These are phyloP conservation scores for Gnathonemus echidnorhynchus DNA, from an alignment of 2,113 vertebrate species.

Conservation along the genomic window DNA sequence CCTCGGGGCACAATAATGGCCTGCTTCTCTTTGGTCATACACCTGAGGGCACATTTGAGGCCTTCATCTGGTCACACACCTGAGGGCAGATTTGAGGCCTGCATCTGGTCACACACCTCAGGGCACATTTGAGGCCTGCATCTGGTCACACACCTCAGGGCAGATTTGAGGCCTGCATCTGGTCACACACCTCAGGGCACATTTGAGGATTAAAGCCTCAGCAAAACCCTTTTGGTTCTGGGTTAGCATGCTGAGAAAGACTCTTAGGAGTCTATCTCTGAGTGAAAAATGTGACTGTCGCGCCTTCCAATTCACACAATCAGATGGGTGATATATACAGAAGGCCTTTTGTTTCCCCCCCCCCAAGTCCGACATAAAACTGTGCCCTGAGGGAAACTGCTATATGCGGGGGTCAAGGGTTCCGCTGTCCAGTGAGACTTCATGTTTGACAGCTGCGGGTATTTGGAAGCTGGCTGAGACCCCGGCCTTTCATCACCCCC, in stretches of 20 bases:
- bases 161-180: background rate
- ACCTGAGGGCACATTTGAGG: background rate
- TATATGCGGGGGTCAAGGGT: background rate
- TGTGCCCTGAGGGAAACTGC: background rate
- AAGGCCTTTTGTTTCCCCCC: background rate
- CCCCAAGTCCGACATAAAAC: background rate
- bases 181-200: background rate
- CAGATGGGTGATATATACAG: background rate
- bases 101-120: background rate
- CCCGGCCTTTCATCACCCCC: background rate
- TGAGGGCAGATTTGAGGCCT: background rate
- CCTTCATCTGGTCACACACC: background rate
- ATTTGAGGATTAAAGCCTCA: background rate
- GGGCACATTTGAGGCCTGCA: background rate
- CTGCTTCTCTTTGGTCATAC: background rate
- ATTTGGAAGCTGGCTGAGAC: background rate
- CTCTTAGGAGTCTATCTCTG: background rate
- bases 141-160: background rate
- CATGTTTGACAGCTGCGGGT: background rate
- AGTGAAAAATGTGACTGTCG: background rate
- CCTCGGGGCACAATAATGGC: background rate
- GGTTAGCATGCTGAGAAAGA: background rate
- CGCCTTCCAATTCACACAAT: background rate
- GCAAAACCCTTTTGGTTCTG: background rate
- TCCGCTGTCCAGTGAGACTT: background rate